phyloP scores from a whole-genome alignment of 2,113 vertebrate genomes.

The Phyllostomus hastatus region DNA sequence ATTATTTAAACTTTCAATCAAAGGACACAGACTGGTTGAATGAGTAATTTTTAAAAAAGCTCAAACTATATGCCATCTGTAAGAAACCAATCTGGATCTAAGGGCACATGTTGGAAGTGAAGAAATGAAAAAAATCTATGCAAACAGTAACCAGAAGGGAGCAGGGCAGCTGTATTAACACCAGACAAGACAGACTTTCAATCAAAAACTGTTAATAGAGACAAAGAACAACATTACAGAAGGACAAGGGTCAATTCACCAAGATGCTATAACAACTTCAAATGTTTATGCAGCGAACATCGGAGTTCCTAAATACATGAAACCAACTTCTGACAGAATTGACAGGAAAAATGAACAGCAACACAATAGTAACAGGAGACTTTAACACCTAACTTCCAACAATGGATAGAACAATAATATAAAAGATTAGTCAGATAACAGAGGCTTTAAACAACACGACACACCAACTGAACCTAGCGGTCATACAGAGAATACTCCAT shows the following conservation, averaged over 20 bases:
- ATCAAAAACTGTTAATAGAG: neutral
- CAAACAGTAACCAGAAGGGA: neutral
- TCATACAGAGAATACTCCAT: neutral
- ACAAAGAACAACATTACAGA: neutral
- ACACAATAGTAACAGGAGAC: neutral
- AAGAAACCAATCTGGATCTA: neutral
- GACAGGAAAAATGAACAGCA: neutral
- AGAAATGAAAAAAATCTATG: neutral
- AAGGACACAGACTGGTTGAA: neutral
- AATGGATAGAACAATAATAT: neutral
- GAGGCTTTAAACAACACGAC: neutral
- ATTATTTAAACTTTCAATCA: neutral
- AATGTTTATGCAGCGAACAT: too few relatives aligned
- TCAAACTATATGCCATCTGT: neutral
- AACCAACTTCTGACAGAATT: too few relatives aligned
- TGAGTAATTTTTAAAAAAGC: neutral
- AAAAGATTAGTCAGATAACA: neutral
- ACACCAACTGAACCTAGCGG: neutral
- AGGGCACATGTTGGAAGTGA: neutral
- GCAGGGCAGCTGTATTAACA: neutral
- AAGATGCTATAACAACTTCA: neutral
- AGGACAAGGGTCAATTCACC: neutral
- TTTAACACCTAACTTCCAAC: neutral
- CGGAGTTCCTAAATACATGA: too few relatives aligned
- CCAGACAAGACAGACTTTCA: neutral